A percentile compares a stretch with the other conserved stretches of the same genome.
Evolutionary conservation across 2,113 vertebrate species (phyloP).

Genomic region (Carettochelys insculpta): DNA sequence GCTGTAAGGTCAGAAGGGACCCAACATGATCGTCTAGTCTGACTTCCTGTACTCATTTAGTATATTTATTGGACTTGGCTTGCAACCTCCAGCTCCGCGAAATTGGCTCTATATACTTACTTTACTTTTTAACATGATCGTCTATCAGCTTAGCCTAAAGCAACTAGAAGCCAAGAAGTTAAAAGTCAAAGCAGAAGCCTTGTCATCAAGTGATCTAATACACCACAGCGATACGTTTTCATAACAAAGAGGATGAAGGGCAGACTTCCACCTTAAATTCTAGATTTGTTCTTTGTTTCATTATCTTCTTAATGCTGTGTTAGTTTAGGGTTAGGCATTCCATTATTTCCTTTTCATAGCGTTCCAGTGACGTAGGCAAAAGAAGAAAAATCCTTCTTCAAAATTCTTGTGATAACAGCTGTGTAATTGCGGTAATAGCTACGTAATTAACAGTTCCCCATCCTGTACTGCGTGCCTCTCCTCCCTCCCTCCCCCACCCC

Average conservation of each 20-base stretch:
- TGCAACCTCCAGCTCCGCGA: neutral
- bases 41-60: neutral
- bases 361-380: neutral
- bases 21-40: too few relatives aligned
- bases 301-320: neutral
- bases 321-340: neutral
- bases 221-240: neutral
- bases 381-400: neutral
- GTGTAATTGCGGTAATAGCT: too few relatives aligned
- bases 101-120: neutral
- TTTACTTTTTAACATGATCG: neutral
- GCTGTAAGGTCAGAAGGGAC: too few relatives aligned
- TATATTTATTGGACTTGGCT: neutral
- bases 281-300: neutral
- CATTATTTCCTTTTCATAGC: neutral
- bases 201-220: neutral
- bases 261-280: neutral
- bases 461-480: too few relatives aligned
- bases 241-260: neutral
- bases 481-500: too few relatives aligned
- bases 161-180: neutral
- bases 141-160: neutral
- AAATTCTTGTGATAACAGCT: too few relatives aligned
- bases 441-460: neutral
- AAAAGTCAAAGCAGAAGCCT: neutral